These are phyloP conservation scores for Drosophila cyrtoloma DNA, from an alignment of 2,888 invertebrate genomes.

Conservation along the genomic window DNA sequence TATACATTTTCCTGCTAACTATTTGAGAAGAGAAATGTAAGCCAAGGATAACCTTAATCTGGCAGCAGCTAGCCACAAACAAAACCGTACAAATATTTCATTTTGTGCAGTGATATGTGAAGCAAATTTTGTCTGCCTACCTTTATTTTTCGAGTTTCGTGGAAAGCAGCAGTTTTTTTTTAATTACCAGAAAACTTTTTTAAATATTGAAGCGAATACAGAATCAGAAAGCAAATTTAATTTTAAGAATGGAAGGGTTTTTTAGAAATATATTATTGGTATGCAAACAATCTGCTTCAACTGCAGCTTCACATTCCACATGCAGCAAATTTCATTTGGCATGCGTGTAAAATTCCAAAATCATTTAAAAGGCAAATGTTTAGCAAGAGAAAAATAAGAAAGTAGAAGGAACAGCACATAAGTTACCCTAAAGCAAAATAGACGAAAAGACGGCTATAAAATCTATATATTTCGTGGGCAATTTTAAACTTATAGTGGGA, in stretches of 20 bases:
- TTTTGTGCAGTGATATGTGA: constrained; percentile 9
- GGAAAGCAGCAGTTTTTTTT: constrained; percentile 54
- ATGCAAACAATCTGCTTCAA: constrained; percentile 37
- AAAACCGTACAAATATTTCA: constrained; percentile 22
- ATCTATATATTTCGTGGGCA: neutral
- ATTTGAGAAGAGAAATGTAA: constrained; percentile 23
- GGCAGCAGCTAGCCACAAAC: constrained; percentile 23
- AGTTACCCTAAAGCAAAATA: neutral
- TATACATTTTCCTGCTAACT: constrained; percentile 13
- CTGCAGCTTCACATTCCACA: neutral
- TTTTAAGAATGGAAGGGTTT: neutral
- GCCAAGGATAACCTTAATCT: constrained; percentile 28
- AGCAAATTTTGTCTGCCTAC: constrained; percentile 3
- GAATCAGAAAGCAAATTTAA: too few species aligned
- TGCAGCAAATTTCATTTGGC: neutral
- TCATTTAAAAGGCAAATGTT: neutral
- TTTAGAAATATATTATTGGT: neutral
- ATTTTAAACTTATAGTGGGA: neutral
- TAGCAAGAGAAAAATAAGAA: neutral
- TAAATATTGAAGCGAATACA: neutral
- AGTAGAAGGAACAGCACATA: neutral
- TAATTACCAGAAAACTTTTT: constrained; percentile 50
- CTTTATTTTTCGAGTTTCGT: constrained; percentile 18
- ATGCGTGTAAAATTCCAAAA: neutral
- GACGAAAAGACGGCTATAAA: neutral